Evolutionary conservation across 2,888 invertebrate genomes (phyloP), one percentile per base, ranked within the genome.

Genomic region (Pseudolycoriella hygida): DNA sequence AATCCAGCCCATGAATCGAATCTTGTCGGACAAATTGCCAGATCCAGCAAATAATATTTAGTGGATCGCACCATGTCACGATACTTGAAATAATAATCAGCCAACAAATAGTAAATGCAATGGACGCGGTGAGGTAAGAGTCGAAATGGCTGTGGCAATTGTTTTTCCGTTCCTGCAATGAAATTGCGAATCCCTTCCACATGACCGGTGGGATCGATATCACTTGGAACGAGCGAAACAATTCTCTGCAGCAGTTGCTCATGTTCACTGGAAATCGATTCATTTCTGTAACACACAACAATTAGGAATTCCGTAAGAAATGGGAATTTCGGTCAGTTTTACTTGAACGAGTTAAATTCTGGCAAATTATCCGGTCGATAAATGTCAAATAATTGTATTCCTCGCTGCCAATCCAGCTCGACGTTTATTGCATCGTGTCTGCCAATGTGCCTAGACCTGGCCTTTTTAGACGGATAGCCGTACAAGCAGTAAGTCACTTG

Each of bases 1-100:
- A 93, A 74, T 45, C 86, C 83, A 2, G 92, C 90, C 94, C 94
- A 94, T 0, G 94, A 87, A 66, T 92, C 89, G 47, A 92, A 73
- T 43, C 93, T 72, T 44, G 72, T 67, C 1, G 79, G 83, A 62
- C 84, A 83, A 25, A 86, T 71, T 50, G 85, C 79, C 18, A 94
- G 68, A 64, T 96, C 94, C 53, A 81, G 67, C 46, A 80, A 71
- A 59, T 89, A 93, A 61, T 80, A 89, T 56, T 81, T 80, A 2
- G 84, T 72, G 11, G 89, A 84, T 57, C 77, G 73, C 20, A 67
- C 65, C 52, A 72, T 76, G 52, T 89, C 87, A 53, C 80, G 78
- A 57, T 78, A 85, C 63, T 94, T 94, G 57, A 93, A 89, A 63
- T 90, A 82, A 63, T 81, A 88, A 67, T 96, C 94, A 1, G 82